Evolutionary conservation across 2,797 vertebrate species (phyloP).

Genomic region (Oreochromis grahami): DNA sequence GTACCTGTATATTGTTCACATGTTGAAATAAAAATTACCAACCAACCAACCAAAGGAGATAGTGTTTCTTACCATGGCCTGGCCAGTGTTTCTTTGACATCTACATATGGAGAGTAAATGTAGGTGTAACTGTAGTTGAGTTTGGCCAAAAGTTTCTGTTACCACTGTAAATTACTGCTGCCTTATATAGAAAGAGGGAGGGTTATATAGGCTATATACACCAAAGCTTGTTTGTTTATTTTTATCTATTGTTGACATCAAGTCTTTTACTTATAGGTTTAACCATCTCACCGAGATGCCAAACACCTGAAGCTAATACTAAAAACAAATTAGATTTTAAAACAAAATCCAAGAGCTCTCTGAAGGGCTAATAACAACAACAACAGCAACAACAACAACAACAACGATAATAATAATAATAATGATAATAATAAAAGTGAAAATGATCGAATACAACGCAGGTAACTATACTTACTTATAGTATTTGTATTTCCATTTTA

Average conservation of each 20-base stretch:
- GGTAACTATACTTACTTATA: background rate
- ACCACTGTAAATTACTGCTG: rapidly evolving
- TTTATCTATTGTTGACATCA: background rate
- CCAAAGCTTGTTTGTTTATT: background rate
- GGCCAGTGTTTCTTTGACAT: background rate
- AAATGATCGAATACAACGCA: background rate
- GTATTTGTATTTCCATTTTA: too few species aligned
- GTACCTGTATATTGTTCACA: too few species aligned
- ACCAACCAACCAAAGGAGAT: too few species aligned
- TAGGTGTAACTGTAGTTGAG: background rate
- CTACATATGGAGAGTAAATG: background rate
- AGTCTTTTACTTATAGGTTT: background rate
- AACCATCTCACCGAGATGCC: rapidly evolving
- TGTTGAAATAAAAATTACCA: too few species aligned
- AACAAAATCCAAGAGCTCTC: background rate
- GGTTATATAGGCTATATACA: too few species aligned
- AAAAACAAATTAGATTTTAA: background rate
- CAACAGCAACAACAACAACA: background rate
- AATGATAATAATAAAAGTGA: background rate
- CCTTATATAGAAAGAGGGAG: background rate
- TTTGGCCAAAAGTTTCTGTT: rapidly evolving
- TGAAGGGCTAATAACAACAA: background rate
- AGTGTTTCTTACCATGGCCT: background rate
- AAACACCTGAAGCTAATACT: background rate
- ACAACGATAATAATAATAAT: background rate